Conservation (phyloP, 2,797 vertebrate species). For the Falco peregrinus region DNA sequence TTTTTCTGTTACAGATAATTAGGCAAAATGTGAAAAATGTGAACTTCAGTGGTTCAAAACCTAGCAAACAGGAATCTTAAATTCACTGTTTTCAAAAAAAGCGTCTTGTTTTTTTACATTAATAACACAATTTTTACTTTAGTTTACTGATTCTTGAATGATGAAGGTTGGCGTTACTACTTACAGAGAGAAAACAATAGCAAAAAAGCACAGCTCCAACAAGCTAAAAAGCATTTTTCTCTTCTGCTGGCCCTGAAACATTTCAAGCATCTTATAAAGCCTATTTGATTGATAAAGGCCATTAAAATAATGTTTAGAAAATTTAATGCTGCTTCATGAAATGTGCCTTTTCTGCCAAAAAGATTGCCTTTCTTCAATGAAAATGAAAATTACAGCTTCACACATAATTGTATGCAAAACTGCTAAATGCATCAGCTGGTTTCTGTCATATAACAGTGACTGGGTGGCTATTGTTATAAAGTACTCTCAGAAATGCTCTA, state of each 20-base stretch:
- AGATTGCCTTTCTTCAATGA: neutral
- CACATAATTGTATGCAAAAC: neutral
- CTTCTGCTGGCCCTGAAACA: neutral
- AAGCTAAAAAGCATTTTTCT: conserved; percentile 11
- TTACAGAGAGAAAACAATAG: neutral
- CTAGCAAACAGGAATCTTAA: neutral
- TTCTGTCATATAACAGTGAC: neutral
- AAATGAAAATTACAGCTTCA: conserved; percentile 19
- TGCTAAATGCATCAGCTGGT: neutral
- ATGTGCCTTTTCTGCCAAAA: conserved; percentile 5
- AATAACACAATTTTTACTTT: neutral
- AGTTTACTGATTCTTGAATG: neutral
- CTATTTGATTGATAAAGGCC: neutral
- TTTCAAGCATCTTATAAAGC: conserved; percentile 4
- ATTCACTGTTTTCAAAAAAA: neutral
- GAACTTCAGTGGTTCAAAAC: neutral
- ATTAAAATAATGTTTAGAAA: conserved; percentile 25
- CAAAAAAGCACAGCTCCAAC: neutral
- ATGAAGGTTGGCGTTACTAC: neutral
- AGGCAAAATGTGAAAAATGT: neutral
- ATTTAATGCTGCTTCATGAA: neutral
- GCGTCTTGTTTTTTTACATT: neutral
- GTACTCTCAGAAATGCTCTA: neutral
- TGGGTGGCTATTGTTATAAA: neutral
- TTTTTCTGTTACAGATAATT: neutral